phyloP scores from a whole-genome alignment of 2,113 vertebrate genomes.

The Toxostoma redivivum region DNA sequence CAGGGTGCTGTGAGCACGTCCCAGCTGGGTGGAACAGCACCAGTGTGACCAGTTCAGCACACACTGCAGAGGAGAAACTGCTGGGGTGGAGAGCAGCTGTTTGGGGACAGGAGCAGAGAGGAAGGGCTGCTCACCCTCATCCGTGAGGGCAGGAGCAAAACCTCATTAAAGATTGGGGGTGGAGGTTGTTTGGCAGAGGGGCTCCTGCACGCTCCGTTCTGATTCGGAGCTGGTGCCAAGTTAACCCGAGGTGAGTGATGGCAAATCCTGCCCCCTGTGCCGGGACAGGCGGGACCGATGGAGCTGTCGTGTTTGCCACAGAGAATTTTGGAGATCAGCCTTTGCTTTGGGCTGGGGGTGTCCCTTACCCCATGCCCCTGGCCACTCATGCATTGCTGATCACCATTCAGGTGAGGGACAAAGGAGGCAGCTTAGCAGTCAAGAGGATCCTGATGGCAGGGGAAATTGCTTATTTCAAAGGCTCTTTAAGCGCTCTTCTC shows the following conservation, averaged over 20 bases:
- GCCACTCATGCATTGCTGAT: slow-evolving; percentile 59
- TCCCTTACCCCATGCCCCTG: slow-evolving; percentile 49
- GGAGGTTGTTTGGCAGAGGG: not conserved
- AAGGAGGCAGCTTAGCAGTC: slow-evolving; percentile 44
- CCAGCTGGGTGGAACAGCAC: not conserved
- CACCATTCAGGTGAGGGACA: slow-evolving; percentile 64
- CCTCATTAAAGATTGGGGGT: not conserved
- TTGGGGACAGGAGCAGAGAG: not conserved
- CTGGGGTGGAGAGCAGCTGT: not conserved
- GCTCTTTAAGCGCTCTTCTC: slow-evolving; percentile 25
- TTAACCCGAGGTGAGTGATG: not conserved
- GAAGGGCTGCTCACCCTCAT: not conserved
- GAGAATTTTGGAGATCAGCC: not conserved
- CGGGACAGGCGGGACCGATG: not conserved
- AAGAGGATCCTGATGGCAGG: slow-evolving; percentile 50
- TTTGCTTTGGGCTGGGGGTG: not conserved
- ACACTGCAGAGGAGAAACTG: not conserved
- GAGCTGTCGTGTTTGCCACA: not conserved
- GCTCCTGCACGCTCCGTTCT: not conserved
- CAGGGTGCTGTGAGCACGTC: not conserved
- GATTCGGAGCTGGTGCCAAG: not conserved
- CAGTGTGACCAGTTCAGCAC: not conserved
- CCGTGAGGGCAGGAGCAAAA: not conserved
- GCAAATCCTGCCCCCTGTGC: not conserved
- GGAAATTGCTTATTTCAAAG: slow-evolving; percentile 62